Percentiles rank a stretch among this genome's conserved stretches.
These are phyloP conservation scores for Protonemura montana DNA, from an alignment of 2,888 invertebrate genomes.

Conservation along the genomic window DNA sequence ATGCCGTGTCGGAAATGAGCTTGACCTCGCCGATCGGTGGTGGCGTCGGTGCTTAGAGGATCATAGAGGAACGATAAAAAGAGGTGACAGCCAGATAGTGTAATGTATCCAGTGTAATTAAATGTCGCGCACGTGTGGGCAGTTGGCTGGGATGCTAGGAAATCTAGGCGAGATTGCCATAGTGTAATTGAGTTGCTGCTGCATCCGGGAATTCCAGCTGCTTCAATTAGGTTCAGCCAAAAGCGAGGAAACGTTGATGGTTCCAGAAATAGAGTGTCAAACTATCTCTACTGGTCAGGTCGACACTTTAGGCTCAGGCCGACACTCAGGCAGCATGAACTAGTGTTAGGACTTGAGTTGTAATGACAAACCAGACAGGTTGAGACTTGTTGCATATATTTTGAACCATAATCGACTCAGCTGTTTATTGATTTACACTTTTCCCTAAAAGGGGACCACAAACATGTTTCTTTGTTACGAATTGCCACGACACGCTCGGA, in stretches of 20 bases:
- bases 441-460: not conserved
- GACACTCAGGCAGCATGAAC: too few species aligned
- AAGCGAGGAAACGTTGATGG: not conserved
- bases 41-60: too few species aligned
- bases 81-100: too few species aligned
- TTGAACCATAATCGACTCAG: not conserved
- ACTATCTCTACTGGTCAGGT: too few species aligned
- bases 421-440: not conserved
- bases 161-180: not conserved
- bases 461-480: not conserved
- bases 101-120: too few species aligned
- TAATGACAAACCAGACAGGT: too few species aligned
- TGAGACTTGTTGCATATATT: not conserved
- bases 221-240: not conserved
- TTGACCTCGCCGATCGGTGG: not conserved
- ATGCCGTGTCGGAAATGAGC: not conserved
- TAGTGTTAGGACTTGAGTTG: too few species aligned
- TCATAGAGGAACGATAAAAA: too few species aligned
- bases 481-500: not conserved
- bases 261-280: not conserved
- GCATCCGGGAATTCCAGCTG: not conserved
- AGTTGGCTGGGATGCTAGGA: not conserved
- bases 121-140: too few species aligned
- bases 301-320: too few species aligned
- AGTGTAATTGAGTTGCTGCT: too few species aligned